A percentile compares a stretch with the other conserved stretches of the same genome.
These are phyloP conservation scores for Ennomos erosarius DNA, from an alignment of 2,888 invertebrate species.

Conservation along the genomic window DNA sequence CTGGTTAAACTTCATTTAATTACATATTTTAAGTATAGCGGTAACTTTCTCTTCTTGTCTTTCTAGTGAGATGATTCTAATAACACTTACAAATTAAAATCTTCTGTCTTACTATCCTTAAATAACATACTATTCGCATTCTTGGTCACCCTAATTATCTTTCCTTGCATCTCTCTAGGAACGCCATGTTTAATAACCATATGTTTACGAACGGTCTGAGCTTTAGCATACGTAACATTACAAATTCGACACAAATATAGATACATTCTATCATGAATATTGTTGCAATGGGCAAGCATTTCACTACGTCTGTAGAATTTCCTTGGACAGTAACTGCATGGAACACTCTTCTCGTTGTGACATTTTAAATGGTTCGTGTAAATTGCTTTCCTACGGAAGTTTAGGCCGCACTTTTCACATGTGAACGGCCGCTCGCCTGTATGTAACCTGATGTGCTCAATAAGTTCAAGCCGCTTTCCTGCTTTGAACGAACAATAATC, in stretches of 20 bases:
- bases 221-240: conserved; percentile 67
- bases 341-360: conserved; percentile 68
- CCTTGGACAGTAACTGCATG: conserved; percentile 66
- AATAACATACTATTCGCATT: conserved; percentile 32
- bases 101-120: conserved; percentile 18
- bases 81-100: conserved; percentile 4
- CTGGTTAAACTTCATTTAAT: too few species aligned
- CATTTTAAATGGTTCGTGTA: conserved; percentile 74
- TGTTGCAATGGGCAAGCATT: conserved; percentile 69
- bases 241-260: conserved; percentile 68
- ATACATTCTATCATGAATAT: conserved; percentile 67
- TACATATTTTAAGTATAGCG: too few species aligned
- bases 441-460: conserved; percentile 70
- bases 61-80: too few species aligned
- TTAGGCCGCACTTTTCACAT: conserved; percentile 75
- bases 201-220: conserved; percentile 66
- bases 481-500: conserved; percentile 70
- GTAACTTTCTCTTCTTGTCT: too few species aligned
- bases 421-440: conserved; percentile 75
- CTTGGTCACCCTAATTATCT: conserved; percentile 58
- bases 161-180: conserved; percentile 70
- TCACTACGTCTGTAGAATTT: conserved; percentile 62
- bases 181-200: conserved; percentile 69
- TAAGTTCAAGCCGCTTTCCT: conserved; percentile 58
- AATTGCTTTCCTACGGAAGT: conserved; percentile 68